Conservation (phyloP, 1,140 invertebrate species). For the Zaprionus kolodkinae region DNA sequence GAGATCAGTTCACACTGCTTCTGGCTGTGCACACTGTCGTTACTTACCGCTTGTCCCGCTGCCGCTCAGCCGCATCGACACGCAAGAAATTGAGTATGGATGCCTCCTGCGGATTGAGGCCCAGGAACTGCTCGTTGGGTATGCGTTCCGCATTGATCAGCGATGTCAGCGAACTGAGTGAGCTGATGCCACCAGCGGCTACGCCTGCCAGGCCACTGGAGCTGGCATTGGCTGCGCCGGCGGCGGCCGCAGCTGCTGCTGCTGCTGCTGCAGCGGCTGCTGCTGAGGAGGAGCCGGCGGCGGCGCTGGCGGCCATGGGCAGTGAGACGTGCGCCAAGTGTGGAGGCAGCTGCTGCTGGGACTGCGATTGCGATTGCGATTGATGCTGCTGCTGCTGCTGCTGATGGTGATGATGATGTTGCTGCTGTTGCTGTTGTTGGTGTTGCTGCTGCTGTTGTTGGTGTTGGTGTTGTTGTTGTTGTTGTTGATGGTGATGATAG, state of each 20-base stretch:
- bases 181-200: conserved; percentile 61
- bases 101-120: conserved; percentile 86
- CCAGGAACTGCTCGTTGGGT: conserved; percentile 83
- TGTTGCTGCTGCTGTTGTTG: conserved; percentile 55
- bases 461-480: conserved; percentile 64
- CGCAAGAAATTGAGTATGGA: conserved; percentile 88
- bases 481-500: conserved; percentile 77
- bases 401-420: conserved; percentile 46
- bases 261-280: conserved; percentile 28
- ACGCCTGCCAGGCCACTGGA: conserved; percentile 23
- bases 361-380: too few species aligned
- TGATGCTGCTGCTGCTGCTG: conserved; percentile 53
- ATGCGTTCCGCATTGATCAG: conserved; percentile 83
- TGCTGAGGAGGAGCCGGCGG: conserved; percentile 37
- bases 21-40: too few species aligned
- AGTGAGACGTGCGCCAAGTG: conserved; percentile 42
- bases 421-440: conserved; percentile 47
- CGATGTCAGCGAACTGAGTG: conserved; percentile 79
- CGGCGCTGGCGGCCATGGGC: conserved; percentile 45
- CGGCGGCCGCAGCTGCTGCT: conserved; percentile 19
- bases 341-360: conserved; percentile 43
- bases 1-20: too few species aligned
- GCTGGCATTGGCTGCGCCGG: conserved; percentile 9
- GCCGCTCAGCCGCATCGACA: conserved; percentile 87
- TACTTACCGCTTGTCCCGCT: conserved; percentile 86